Evolutionary conservation across 2,888 invertebrate genomes (phyloP), one percentile per base, ranked within the genome.

Genomic region (Cancer borealis): DNA sequence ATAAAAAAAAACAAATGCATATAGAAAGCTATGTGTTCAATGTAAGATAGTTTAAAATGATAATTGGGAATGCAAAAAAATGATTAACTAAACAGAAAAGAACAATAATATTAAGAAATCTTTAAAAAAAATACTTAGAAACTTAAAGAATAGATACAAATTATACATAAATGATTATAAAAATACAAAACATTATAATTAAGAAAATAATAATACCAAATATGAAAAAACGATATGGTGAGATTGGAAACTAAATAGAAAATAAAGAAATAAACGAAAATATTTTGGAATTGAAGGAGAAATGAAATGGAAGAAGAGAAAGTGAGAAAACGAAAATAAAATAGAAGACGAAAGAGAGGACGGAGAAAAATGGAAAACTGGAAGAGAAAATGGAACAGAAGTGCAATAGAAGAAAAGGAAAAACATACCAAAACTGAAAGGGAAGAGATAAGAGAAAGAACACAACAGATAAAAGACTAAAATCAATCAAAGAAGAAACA

Each of bases 371-470:
- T 66, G n/a, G 66, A 66, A 66, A 3, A 66, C 66, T n/a, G 66
- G 66, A 66, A n/a, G 66, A 66, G 66, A 66, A 66, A 66, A 66
- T n/a, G n/a, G n/a, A 66, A 66, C n/a, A n/a, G 66, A 66, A 66
- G n/a, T 14, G n/a, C n/a, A n/a, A 66, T 66, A 66, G 66, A 21
- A n/a, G n/a, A 21, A 66, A 54, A n/a, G n/a, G 21, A 66, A 66
- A 66, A 66, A 66, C n/a, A n/a, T 6, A n/a, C 6, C n/a, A 1
- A 66, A n/a, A 66, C 66, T n/a, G n/a, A 66, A 66, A 66, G 66
- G n/a, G 66, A 66, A 66, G 6, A 66, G 66, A 66, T 66, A 21
- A 66, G 66, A n/a, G 66, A 66, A 14, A n/a, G n/a, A 21, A 66
- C 3, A 66, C 14, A 54, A 54, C 54, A 0, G 66, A 66, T 21